phyloP scores from a whole-genome alignment of 2,797 vertebrate genomes.

The Falco biarmicus region DNA sequence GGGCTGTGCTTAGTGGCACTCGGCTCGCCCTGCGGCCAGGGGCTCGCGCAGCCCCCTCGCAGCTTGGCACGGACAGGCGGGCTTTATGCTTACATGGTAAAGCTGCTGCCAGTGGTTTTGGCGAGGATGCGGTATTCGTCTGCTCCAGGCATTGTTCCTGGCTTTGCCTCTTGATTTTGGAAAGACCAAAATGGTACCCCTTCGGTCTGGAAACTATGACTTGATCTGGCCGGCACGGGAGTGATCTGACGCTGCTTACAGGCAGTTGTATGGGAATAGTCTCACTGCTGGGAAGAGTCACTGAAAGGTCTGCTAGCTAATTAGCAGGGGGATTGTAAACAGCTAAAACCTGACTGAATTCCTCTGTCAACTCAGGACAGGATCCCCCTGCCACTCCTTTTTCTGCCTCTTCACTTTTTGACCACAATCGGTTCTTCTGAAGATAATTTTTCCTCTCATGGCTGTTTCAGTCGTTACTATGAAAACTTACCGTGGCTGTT shows the following conservation, averaged over 20 bases:
- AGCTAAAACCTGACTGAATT: slow-evolving; percentile 53
- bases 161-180: slow-evolving; percentile 1
- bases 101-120: slow-evolving; percentile 36
- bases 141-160: background rate
- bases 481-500: background rate
- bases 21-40: background rate
- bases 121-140: background rate
- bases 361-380: slow-evolving; percentile 16
- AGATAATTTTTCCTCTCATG: background rate
- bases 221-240: background rate
- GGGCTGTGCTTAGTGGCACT: background rate
- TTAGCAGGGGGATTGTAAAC: slow-evolving; percentile 18
- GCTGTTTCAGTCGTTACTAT: background rate
- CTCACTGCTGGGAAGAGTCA: slow-evolving; percentile 43
- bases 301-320: slow-evolving; percentile 15
- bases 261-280: background rate
- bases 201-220: background rate
- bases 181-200: slow-evolving; percentile 21
- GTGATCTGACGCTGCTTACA: background rate
- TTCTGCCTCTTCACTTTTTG: background rate
- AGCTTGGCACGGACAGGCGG: background rate
- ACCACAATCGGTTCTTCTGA: background rate
- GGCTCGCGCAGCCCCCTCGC: background rate
- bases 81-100: background rate
- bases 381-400: slow-evolving; percentile 39